phyloP scores from a whole-genome alignment of 1,140 invertebrate species.

The Watersipora subatra region DNA sequence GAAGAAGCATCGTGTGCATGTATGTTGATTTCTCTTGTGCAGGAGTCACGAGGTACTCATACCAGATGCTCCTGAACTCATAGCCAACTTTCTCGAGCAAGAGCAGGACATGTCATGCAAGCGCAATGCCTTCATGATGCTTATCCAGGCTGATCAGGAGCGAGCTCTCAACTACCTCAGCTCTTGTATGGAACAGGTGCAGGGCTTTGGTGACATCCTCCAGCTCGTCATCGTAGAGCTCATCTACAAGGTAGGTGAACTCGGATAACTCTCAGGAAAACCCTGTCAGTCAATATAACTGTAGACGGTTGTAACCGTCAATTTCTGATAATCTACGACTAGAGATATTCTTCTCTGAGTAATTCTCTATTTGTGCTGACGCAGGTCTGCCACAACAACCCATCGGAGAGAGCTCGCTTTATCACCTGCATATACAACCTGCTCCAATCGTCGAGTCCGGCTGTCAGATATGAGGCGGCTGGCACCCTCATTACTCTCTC shows the following conservation, averaged over 20 bases:
- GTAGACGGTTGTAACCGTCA: too few relatives aligned
- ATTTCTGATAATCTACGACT: too few relatives aligned
- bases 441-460: slow-evolving; percentile 84
- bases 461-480: slow-evolving; percentile 95
- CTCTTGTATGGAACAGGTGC: slow-evolving; percentile 71
- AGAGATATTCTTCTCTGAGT: too few relatives aligned
- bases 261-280: too few relatives aligned
- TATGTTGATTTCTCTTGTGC: too few relatives aligned
- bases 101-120: slow-evolving; percentile 99
- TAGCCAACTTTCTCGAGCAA: slow-evolving; percentile 81
- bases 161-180: slow-evolving; percentile 80
- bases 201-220: slow-evolving; percentile 89
- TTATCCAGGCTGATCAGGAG: slow-evolving; percentile 86
- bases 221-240: slow-evolving; percentile 97
- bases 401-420: slow-evolving; percentile 85
- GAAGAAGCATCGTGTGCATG: too few relatives aligned
- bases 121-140: slow-evolving; percentile 96
- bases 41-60: slow-evolving; percentile 97
- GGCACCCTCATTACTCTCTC: slow-evolving; percentile 97
- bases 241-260: slow-evolving; percentile 77
- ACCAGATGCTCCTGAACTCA: slow-evolving; percentile 92
- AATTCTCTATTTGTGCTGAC: too few relatives aligned
- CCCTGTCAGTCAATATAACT: too few relatives aligned
- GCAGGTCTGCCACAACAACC: slow-evolving; percentile 88
- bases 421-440: slow-evolving; percentile 95